phyloP scores from a whole-genome alignment of 2,888 invertebrate genomes.

The Euclidia mi region DNA sequence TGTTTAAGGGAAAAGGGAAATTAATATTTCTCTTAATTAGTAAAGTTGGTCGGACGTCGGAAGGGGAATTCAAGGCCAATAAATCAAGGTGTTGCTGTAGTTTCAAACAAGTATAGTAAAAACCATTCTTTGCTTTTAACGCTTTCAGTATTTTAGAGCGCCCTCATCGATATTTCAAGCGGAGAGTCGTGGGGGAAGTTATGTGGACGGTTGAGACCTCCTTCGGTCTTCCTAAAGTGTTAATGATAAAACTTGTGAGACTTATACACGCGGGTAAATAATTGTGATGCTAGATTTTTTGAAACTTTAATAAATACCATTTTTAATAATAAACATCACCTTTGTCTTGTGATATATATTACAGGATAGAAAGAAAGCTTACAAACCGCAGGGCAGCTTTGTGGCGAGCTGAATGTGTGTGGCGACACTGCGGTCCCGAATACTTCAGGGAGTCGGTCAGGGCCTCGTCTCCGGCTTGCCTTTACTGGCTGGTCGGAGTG shows the following conservation, averaged over 20 bases:
- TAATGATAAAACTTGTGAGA: constrained; percentile 53
- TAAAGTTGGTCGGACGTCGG: constrained; percentile 81
- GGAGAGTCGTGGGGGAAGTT: constrained; percentile 34
- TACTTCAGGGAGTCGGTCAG: too few species aligned
- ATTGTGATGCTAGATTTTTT: too few species aligned
- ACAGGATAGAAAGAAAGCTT: too few species aligned
- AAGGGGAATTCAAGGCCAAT: constrained; percentile 82
- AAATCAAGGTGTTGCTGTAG: constrained; percentile 85
- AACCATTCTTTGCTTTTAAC: constrained; percentile 73
- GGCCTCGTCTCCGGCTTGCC: too few species aligned
- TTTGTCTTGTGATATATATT: too few species aligned
- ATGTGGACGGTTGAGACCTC: constrained; percentile 31
- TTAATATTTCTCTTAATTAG: constrained; percentile 89
- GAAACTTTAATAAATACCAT: too few species aligned
- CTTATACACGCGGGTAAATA: constrained; percentile 29
- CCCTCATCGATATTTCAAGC: constrained; percentile 73
- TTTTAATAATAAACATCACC: too few species aligned
- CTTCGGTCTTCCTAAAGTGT: constrained; percentile 35
- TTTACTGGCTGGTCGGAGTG: too few species aligned
- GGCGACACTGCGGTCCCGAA: too few species aligned
- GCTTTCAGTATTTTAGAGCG: constrained; percentile 71
- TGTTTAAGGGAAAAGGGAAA: constrained; percentile 86
- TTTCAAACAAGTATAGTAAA: constrained; percentile 68
- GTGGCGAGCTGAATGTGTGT: too few species aligned
- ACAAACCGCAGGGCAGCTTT: too few species aligned